Evolutionary conservation across 2,113 vertebrate genomes (phyloP).

Genomic region (Alces alces): DNA sequence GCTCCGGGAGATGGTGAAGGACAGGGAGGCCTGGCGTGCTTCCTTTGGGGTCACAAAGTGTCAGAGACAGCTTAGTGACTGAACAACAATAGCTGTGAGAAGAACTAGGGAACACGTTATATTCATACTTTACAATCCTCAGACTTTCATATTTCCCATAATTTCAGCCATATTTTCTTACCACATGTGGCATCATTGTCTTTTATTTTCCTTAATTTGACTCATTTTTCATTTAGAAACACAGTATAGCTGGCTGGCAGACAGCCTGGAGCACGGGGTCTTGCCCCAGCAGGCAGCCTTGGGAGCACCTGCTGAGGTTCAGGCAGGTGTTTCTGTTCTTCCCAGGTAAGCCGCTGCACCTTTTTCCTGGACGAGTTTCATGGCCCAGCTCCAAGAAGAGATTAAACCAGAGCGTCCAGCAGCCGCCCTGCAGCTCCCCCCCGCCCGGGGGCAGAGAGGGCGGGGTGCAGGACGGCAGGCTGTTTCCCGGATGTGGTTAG

Average conservation of each 20-base stretch:
- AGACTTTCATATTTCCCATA: not conserved
- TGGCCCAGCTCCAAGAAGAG: not conserved
- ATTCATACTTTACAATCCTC: not conserved
- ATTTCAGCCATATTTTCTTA: not conserved
- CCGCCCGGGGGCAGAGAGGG: not conserved
- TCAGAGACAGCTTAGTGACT: not conserved
- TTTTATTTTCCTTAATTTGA: not conserved
- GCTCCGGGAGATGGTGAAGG: not conserved
- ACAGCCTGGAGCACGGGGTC: fast-evolving
- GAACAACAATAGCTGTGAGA: not conserved
- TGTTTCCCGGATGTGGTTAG: fast-evolving
- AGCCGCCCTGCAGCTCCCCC: not conserved
- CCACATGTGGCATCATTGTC: not conserved
- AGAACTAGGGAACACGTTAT: not conserved
- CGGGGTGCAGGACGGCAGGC: not conserved
- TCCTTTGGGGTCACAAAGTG: not conserved
- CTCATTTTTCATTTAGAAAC: not conserved
- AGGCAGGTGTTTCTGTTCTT: not conserved
- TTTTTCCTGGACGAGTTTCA: fast-evolving
- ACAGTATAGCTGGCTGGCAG: not conserved
- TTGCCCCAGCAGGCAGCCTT: fast-evolving
- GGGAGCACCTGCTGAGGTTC: fast-evolving
- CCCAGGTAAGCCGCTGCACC: fast-evolving
- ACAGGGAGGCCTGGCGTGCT: not conserved
- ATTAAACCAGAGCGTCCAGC: not conserved